Evolutionary conservation across 1,140 invertebrate genomes (phyloP), one percentile per base, ranked within the genome.

Genomic region (Sweltsa coloradensis): DNA sequence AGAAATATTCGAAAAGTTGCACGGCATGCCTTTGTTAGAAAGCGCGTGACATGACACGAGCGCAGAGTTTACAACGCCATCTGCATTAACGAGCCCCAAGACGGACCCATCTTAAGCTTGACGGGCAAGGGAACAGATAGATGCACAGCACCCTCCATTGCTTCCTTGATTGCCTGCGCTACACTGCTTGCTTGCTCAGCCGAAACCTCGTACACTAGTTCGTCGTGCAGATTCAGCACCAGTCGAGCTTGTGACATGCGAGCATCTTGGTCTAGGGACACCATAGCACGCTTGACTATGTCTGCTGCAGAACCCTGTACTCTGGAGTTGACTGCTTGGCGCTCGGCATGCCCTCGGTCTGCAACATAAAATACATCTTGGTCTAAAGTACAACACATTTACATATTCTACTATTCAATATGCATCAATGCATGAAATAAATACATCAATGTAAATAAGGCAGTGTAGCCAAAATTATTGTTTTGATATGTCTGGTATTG

Each of bases 231-330:
- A 61, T 97, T 90, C 27, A 97, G 67, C 3, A 97, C 75, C 16
- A 96, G 69, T 50, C 73, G 76, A 1, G 75, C 75, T 25, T 68
- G 27, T 55, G 61, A 45, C 41, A 45, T 37, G 14, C 52, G 48
- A 44, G 80, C 60, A 56, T 69, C 68, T 41, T 71, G 56, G 26
- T 87, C 79, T 55, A 96, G 81, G 37, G 72, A 67, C 23, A 89
- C 72, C 80, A 97, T 92, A 0, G 93, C 90, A 24, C 70, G 77
- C 63, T 98, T 98, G 0, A 89, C 83, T 24, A 99, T 78, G 66
- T 98, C 95, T 5, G 93, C 87, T 0, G 93, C 95, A 1, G 91
- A 94, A 0, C 94, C 95, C 70, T 98, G 95, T 36, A 98, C 84
- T 22, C 79, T 87, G 5, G 91, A 89, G 63, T 99, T 98, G 0